These are phyloP conservation scores for Dendroctonus valens DNA, from an alignment of 1,140 invertebrate genomes.

Conservation along the genomic window DNA sequence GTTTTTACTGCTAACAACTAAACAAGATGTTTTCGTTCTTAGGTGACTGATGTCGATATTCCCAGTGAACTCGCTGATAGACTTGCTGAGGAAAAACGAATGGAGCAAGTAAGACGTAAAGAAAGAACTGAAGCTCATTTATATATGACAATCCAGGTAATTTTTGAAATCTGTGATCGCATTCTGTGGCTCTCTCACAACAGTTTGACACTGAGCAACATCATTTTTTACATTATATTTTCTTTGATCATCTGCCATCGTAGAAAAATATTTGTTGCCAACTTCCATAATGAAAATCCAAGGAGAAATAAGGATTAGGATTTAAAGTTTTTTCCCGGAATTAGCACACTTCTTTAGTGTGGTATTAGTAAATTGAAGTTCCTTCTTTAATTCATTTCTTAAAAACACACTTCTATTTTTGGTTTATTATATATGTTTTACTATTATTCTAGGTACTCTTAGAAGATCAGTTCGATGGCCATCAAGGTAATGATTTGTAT, in stretches of 20 bases:
- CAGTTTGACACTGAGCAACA: no score
- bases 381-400: background rate
- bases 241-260: no score
- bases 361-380: background rate
- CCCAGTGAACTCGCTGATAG: slow-evolving; percentile 84
- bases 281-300: no score
- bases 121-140: slow-evolving; percentile 95
- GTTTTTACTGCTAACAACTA: background rate
- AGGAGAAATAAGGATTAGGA: no score
- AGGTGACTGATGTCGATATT: slow-evolving; percentile 91
- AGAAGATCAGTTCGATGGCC: slow-evolving; percentile 88
- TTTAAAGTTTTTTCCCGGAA: background rate
- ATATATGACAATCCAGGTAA: slow-evolving; percentile 87
- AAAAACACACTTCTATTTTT: background rate
- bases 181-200: no score
- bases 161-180: background rate
- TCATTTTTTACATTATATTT: no score
- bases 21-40: slow-evolving; percentile 1
- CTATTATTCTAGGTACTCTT: slow-evolving; percentile 60
- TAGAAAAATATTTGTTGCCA: no score
- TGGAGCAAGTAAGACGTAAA: slow-evolving; percentile 86
- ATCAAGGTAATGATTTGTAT: slow-evolving; percentile 95
- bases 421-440: background rate
- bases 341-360: background rate
- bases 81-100: slow-evolving; percentile 89